Percentiles rank a stretch among this genome's conserved stretches.
Conservation (phyloP, 1,140 invertebrate species). For the Papilio glaucus region DNA sequence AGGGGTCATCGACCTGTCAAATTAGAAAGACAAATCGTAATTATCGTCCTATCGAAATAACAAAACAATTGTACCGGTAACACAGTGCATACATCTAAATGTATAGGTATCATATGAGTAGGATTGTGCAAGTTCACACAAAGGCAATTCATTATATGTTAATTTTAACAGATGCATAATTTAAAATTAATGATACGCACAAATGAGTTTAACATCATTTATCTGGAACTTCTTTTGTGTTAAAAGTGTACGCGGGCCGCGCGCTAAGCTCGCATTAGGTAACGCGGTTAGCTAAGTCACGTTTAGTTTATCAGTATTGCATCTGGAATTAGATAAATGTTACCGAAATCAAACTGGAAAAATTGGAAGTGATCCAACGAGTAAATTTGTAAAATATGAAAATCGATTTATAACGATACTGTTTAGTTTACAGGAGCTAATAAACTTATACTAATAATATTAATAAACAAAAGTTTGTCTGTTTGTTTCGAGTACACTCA, state of each 20-base stretch:
- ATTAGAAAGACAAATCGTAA: constrained; percentile 18
- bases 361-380: too few relatives aligned
- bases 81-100: constrained; percentile 28
- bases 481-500: too few relatives aligned
- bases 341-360: background rate
- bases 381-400: background rate
- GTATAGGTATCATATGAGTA: constrained; percentile 38
- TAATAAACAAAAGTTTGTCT: too few relatives aligned
- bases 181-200: constrained; percentile 71
- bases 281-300: constrained; percentile 73
- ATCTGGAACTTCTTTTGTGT: constrained; percentile 69
- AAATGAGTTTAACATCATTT: constrained; percentile 64
- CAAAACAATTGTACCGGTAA: constrained; percentile 34
- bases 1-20: constrained; percentile 16
- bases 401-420: background rate
- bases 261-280: constrained; percentile 55
- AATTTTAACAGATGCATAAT: constrained; percentile 69
- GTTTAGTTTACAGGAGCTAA: too few relatives aligned
- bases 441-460: too few relatives aligned
- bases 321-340: constrained; percentile 49
- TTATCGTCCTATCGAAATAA: constrained; percentile 20
- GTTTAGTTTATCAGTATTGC: constrained; percentile 65
- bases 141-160: constrained; percentile 68
- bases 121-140: constrained; percentile 59
- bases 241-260: constrained; percentile 57